Evolutionary conservation across 2,888 invertebrate genomes (phyloP).

Genomic region (Drepanosiphum platanoidis): DNA sequence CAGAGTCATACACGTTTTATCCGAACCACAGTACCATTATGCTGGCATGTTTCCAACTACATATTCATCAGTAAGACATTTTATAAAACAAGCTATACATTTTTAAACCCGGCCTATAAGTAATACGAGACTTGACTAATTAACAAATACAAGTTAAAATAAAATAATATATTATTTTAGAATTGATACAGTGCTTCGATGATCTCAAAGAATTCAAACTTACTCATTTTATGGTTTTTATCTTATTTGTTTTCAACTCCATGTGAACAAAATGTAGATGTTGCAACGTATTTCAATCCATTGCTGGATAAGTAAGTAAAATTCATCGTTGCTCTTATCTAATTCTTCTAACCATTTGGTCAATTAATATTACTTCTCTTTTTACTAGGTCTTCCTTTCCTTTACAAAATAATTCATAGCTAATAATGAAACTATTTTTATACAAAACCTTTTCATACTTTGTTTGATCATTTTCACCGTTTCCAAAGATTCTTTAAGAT

Average conservation of each 20-base stretch:
- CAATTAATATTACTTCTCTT: conserved; percentile 38
- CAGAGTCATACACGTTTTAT: too few relatives aligned
- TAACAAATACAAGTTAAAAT: too few relatives aligned
- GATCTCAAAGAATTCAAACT: not conserved
- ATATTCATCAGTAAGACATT: too few relatives aligned
- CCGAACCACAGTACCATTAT: too few relatives aligned
- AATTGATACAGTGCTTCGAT: too few relatives aligned
- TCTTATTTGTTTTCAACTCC: conserved; percentile 23
- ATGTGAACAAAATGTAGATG: conserved; percentile 47
- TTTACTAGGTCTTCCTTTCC: not conserved
- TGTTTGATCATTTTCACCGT: not conserved
- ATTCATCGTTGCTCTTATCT: not conserved
- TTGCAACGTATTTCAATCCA: conserved; percentile 44
- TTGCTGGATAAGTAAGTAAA: conserved; percentile 21
- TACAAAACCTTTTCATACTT: conserved; percentile 5
- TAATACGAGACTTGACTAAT: too few relatives aligned
- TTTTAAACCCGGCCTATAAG: too few relatives aligned
- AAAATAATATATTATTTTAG: too few relatives aligned
- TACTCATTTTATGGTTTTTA: conserved; percentile 34
- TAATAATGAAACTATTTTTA: conserved; percentile 24
- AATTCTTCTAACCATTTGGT: conserved; percentile 38
- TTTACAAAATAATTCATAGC: conserved; percentile 40
- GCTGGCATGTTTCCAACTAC: too few relatives aligned
- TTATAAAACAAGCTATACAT: too few relatives aligned
- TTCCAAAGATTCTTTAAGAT: not conserved